Evolutionary conservation across 2,888 invertebrate species (phyloP).

Genomic region (Strigamia crassipes): DNA sequence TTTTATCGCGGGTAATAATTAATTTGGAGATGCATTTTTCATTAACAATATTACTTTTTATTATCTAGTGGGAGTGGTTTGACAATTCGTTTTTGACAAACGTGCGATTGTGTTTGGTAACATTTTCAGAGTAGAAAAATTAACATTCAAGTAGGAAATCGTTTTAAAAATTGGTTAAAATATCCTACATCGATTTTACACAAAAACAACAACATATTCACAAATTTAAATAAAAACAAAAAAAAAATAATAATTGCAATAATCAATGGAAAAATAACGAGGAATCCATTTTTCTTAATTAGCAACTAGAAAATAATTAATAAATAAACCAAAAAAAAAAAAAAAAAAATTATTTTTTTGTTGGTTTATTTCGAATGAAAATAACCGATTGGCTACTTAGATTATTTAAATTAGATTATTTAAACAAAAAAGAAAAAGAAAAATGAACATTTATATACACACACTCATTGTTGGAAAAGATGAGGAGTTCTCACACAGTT

Average conservation of each 20-base stretch:
- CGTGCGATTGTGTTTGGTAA: conserved; percentile 1
- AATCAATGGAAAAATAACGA: no score
- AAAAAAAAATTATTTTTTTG: no score
- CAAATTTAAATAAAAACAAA: no score
- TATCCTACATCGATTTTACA: background rate
- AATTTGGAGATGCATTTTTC: background rate
- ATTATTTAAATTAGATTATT: no score
- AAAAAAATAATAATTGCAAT: no score
- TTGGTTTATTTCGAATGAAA: no score
- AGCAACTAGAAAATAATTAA: no score
- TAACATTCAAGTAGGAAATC: conserved; percentile 1
- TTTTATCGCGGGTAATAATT: background rate
- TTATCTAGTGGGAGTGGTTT: background rate
- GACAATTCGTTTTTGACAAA: background rate
- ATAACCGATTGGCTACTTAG: no score
- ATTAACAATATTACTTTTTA: conserved; percentile 8
- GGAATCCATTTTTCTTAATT: no score
- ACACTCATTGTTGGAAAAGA: no score
- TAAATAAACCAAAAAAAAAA: no score
- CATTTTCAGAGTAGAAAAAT: conserved; percentile 5
- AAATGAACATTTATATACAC: background rate
- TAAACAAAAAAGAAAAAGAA: no score
- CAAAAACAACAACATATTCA: background rate
- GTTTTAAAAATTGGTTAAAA: background rate
- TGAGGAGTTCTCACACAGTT: conserved; percentile 45